Base-by-base conservation (phyloP, 2,888 invertebrate species). In the Tetropium fuscum region DNA sequence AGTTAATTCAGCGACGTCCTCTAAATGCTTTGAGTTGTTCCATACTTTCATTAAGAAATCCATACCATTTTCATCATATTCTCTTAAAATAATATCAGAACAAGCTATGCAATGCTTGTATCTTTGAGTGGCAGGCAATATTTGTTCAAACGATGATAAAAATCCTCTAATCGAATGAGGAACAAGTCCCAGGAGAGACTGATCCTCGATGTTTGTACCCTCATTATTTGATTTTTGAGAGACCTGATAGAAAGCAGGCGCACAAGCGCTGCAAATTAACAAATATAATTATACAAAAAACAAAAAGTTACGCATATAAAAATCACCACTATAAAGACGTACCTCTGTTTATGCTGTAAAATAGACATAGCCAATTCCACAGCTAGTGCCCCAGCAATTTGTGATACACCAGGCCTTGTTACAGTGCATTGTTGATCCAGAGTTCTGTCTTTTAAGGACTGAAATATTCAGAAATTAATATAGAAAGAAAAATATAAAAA, bases 371-470 rank as follows among this genome's bases (percentile, higher is more conserved):
- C 84, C 43, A 99, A 81, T 82, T 99, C 99, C 0, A 95, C 97
- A 0, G 96, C 96, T 58, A 97, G 83, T 2, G 95, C 94, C 11
- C 91, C 91, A 0, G 97, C 97, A 47, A 98, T 90, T 76, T 92
- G 91, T 0, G 97, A 94, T 10, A 94, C 89, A 0, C 98, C 98
- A 0, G 98, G 98, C 51, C 98, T 85, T 0, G 97, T 95, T 13
- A 99, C 98, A 0, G 98, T 99, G 78, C 99, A 99, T 79, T 99
- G 98, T 79, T 98, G 97, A 82, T 99, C 99, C 60, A 99, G 81
- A 0, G 98, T 97, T 51, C 98, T 88, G 78, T 97, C 96, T 72
- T 87, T 88, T 49, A 92, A 85, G 0, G 97, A 96, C 97, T 97
- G 81, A 1, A 84, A 83, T 56, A 19, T 15, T 6, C 34, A 34